A percentile compares a stretch with the other conserved stretches of the same genome.
phyloP scores from a whole-genome alignment of 2,113 vertebrate species.

The Aix galericulata region DNA sequence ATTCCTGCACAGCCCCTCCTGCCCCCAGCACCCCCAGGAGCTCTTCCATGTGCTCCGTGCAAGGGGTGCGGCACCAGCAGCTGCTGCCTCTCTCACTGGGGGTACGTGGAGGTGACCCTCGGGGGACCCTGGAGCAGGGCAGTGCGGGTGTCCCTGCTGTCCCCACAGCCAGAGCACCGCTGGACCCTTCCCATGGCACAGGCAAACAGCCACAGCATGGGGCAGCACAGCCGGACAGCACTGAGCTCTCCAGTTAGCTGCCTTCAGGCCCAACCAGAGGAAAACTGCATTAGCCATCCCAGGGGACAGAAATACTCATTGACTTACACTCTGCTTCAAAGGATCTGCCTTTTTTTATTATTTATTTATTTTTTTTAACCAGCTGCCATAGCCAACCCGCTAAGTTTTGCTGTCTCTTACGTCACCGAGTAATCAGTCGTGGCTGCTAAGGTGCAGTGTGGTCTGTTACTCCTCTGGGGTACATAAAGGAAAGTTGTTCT shows the following conservation, averaged over 20 bases:
- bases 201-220: not conserved
- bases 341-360: not conserved
- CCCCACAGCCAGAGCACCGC: not conserved
- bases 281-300: not conserved
- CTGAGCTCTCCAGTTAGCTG: not conserved
- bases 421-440: rapidly evolving
- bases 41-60: not conserved
- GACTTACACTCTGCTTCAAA: not conserved
- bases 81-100: rapidly evolving
- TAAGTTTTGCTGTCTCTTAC: not conserved
- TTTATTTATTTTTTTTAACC: rapidly evolving
- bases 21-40: not conserved
- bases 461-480: not conserved
- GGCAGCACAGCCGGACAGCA: no score
- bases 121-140: not conserved
- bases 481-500: not conserved
- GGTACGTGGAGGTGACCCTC: rapidly evolving
- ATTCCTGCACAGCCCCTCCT: not conserved
- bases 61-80: rapidly evolving
- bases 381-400: rapidly evolving
- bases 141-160: not conserved
- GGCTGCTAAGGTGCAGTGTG: rapidly evolving
- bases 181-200: not conserved
- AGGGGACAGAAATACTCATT: not conserved
- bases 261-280: not conserved